Evolutionary conservation across 2,113 vertebrate species (phyloP), one percentile per base, ranked within the genome.

Genomic region (Toxotes chatareus): DNA sequence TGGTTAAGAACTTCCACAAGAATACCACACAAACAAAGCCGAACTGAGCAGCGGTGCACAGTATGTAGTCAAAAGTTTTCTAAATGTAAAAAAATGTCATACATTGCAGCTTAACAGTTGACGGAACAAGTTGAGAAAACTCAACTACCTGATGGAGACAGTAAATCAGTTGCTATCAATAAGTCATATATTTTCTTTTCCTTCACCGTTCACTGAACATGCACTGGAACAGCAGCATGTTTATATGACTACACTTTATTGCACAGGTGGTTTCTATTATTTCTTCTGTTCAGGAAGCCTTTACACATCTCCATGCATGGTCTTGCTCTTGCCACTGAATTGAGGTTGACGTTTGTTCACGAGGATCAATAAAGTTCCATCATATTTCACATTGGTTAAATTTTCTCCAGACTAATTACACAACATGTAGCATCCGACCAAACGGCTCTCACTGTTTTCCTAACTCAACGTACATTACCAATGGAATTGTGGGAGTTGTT

Each of bases 401-500:
- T 67, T 59, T 4, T 27, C 40, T 17, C 7, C 6, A 13, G 51
- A 76, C 8, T 47, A 1, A 4, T 83, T 80, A 27, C 60, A 57
- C 66, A 79, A 86, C 5, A 0, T 36, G 23, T 16, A 77, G 19
- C 63, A 74, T 34, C 49, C 49, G 23, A 70, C 14, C n/a, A 31
- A 70, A 70, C 51, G 14, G 42, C 49, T 63, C 21, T 51, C 32
- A 6, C 5, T 51, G 70, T 84, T 65, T 77, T 62, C 68, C 61
- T 21, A 56, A 65, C 68, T 49, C 46, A 3, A 34, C n/a, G 34
- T 49, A 61, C 31, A 56, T 32, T 5, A 73, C 73, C 47, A 31
- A 2, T 36, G 51, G 70, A 66, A 55, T 67, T 59, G 88, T 86
- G 46, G 80, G 76, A 85, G 85, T 86, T 16, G 4, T 34, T 31